Conservation (phyloP, 2,113 vertebrate species). For the cattle (Bos taurus) region DNA sequence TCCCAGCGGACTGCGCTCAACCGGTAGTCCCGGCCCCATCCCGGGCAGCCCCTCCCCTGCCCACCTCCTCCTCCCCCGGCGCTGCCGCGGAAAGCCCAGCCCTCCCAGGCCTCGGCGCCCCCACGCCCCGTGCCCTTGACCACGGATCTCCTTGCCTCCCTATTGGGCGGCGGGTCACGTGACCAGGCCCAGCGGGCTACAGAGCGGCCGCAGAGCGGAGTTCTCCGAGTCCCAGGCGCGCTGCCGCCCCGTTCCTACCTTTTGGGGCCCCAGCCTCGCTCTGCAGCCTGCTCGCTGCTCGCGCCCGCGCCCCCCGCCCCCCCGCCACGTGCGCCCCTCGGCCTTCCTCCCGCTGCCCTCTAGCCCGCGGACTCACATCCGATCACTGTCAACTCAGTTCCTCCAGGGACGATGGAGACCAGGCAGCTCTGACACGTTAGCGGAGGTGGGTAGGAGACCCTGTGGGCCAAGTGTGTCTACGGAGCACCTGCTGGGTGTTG, state of each 20-base stretch:
- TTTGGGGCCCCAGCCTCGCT: no score
- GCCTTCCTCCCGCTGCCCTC: background rate
- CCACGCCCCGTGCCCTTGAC: background rate
- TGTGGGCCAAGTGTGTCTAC: background rate
- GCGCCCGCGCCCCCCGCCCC: background rate
- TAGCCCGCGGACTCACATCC: background rate
- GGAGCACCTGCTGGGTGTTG: background rate
- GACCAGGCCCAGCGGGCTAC: background rate
- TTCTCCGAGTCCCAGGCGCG: background rate
- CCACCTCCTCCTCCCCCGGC: background rate
- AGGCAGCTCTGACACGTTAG: background rate
- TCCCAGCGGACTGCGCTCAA: background rate
- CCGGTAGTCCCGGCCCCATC: background rate
- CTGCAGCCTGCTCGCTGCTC: background rate
- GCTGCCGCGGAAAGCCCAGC: background rate
- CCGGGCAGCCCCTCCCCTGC: background rate
- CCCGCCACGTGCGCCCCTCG: background rate
- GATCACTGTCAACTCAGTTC: background rate
- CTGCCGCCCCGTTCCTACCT: background rate
- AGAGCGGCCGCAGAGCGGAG: background rate
- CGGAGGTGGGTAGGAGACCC: background rate
- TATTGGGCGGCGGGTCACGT: background rate
- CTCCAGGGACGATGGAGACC: background rate
- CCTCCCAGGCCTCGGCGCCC: background rate
- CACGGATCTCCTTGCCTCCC: background rate